Evolutionary conservation across 2,113 vertebrate species (phyloP).

Genomic region (Macquaria ambigua): DNA sequence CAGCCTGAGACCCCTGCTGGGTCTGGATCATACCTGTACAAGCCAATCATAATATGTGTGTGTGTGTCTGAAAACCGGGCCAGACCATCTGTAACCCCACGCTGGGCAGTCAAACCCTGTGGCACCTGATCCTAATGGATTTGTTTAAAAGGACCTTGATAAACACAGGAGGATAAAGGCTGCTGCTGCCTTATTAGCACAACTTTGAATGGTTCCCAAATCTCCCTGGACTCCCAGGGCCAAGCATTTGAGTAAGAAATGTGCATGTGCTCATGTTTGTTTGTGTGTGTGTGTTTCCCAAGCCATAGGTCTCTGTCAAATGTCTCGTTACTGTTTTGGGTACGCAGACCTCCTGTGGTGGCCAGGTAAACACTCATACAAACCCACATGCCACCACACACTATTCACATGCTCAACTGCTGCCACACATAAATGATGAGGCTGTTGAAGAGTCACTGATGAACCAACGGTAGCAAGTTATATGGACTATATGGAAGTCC

Average conservation of each 20-base stretch:
- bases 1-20: conserved; percentile 37
- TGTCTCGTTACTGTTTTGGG: conserved; percentile 46
- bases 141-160: conserved; percentile 74
- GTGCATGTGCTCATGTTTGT: conserved; percentile 44
- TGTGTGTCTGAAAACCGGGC: conserved; percentile 15
- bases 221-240: conserved; percentile 59
- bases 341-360: conserved; percentile 46
- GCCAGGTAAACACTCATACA: conserved; percentile 65
- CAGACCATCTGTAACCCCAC: conserved; percentile 58
- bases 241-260: conserved; percentile 36
- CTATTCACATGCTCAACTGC: conserved; percentile 69
- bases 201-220: conserved; percentile 73
- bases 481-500: neutral
- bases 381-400: conserved; percentile 27
- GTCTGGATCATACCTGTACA: conserved; percentile 59
- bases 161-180: conserved; percentile 77
- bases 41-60: conserved; percentile 47
- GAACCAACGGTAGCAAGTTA: conserved; percentile 9
- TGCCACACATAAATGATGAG: conserved; percentile 55
- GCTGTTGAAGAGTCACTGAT: conserved; percentile 21
- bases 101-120: conserved; percentile 38
- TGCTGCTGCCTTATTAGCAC: conserved; percentile 54
- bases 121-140: conserved; percentile 70
- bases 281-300: conserved; percentile 73
- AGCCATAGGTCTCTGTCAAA: conserved; percentile 59